Evolutionary conservation across 2,113 vertebrate genomes (phyloP), one percentile per base, ranked within the genome.

Genomic region (Melanocharis versteri): DNA sequence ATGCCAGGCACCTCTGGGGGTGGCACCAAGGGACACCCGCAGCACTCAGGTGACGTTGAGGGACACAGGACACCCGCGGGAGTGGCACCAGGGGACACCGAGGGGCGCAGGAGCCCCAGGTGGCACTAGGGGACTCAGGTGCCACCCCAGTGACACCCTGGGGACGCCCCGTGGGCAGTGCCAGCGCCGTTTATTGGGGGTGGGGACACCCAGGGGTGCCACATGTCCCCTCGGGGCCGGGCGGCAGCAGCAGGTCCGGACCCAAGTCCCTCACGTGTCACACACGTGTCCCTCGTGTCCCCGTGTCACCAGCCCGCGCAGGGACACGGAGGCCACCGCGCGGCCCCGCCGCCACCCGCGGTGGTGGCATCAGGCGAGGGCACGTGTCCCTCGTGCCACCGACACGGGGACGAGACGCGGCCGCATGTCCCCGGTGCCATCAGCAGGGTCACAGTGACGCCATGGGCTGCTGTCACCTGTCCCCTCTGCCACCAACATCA

Each of bases 371-470:
- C 53, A 10, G 71, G 28, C 2, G n/a, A 33, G 37, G 37, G 3
- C 69, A 42, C 28, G 21, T 33, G 69, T 40, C 69, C 50, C 70
- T 11, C 7, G 15, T 14, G 50, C 37, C 50, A 71, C 37, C 28
- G 0, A 3, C 69, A 30, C 37, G 16, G 37, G 12, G 27, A 33
- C 5, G 11, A 44, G 40, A 3, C 1, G 20, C 3, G 35, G 68
- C 37, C 51, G 42, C 12, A 7, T 6, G 68, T 39, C 68, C 35
- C 48, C 28, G 10, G 28, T 40, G 60, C 39, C 60, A 42, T 23
- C 30, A 8, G 4, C 27, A 6, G 9, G 3, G 33, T 4, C 44
- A 47, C 33, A 16, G 65, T 3, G 10, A 18, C 4, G 45, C 7
- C 65, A 27, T 2, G 16, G 5, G 12, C 58, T 10, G 17, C 24